Evolutionary conservation across 2,113 vertebrate species (phyloP), one percentile per base, ranked within the genome.

Genomic region (Synchiropus splendidus): DNA sequence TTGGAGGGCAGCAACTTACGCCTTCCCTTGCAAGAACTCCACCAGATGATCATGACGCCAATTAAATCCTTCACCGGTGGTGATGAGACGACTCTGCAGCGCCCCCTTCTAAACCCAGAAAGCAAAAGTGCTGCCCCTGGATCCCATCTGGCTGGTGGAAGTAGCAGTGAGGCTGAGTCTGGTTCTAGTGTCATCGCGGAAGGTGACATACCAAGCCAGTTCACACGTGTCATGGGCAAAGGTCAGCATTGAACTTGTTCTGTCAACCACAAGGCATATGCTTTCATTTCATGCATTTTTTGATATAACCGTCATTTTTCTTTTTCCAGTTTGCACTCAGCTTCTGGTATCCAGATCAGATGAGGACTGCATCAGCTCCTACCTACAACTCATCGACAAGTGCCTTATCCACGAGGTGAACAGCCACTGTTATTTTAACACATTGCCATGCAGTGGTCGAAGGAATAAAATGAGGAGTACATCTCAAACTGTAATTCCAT

Each of bases 151-250:
- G 40, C 31, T 0, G 64, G 72, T 6, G 66, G 70, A 9, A 81
- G 86, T 0, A 89, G 86, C 1, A 92, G 89, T 6, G 94, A 97
- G 31, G 84, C 82, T 0, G 94, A 97, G 78, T 83, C 89, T 0
- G 87, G 88, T 3, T 67, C 83, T 0, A 82, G 74, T 6, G 79
- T 89, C 14, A 67, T 97, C 44, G 86, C 90, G 0, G 92, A 98
- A 71, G 95, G 90, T 0, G 93, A 97, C 71, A 85, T 98, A 52
- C 92, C 94, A 0, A 89, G 89, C 1, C 95, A 99, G 86, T 99
- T 98, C 77, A 99, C 93, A 6, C 88, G 94, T 1, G 92, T 97
- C 67, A 97, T 98, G 95, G 95, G 95, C 14, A 99, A 99, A 94
- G 95, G 95, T 97, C 75, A 70, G 56, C n/a, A 27, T 36, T 14